Percentiles rank a stretch among this genome's conserved stretches.
Evolutionary conservation across 2,888 invertebrate species (phyloP).

Genomic region (Xylota segnis): DNA sequence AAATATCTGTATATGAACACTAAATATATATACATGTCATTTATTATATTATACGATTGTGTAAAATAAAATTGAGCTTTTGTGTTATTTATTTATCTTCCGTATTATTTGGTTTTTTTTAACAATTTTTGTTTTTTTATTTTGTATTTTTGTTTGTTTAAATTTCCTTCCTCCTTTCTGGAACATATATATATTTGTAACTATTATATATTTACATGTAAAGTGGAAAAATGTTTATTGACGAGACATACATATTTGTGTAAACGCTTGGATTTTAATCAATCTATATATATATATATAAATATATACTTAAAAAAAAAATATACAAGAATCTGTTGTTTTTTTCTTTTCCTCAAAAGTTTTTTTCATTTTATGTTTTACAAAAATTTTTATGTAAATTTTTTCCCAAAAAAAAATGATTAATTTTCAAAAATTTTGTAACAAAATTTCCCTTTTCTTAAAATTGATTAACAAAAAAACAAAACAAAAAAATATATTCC

Average conservation of each 20-base stretch:
- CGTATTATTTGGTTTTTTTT: slow-evolving; percentile 21
- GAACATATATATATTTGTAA: slow-evolving; percentile 47
- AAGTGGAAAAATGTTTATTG: slow-evolving; percentile 41
- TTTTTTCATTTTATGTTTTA: slow-evolving; percentile 1
- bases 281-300: slow-evolving; percentile 56
- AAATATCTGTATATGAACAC: slow-evolving; percentile 58
- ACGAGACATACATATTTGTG: slow-evolving; percentile 64
- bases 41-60: slow-evolving; percentile 60
- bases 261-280: slow-evolving; percentile 73
- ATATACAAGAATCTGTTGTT: background rate
- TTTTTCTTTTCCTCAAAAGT: slow-evolving; percentile 3
- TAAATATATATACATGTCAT: slow-evolving; percentile 62
- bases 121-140: background rate
- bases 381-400: slow-evolving; percentile 44
- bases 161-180: slow-evolving; percentile 11
- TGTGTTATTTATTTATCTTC: slow-evolving; percentile 52
- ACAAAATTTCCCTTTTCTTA: slow-evolving; percentile 56
- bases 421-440: slow-evolving; percentile 33
- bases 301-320: slow-evolving; percentile 15
- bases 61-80: slow-evolving; percentile 69
- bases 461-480: slow-evolving; percentile 32
- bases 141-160: background rate
- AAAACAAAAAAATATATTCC: slow-evolving; percentile 35
- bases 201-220: slow-evolving; percentile 57
- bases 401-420: slow-evolving; percentile 6